phyloP scores from a whole-genome alignment of 2,113 vertebrate genomes.

The Zosterops hypoxanthus region DNA sequence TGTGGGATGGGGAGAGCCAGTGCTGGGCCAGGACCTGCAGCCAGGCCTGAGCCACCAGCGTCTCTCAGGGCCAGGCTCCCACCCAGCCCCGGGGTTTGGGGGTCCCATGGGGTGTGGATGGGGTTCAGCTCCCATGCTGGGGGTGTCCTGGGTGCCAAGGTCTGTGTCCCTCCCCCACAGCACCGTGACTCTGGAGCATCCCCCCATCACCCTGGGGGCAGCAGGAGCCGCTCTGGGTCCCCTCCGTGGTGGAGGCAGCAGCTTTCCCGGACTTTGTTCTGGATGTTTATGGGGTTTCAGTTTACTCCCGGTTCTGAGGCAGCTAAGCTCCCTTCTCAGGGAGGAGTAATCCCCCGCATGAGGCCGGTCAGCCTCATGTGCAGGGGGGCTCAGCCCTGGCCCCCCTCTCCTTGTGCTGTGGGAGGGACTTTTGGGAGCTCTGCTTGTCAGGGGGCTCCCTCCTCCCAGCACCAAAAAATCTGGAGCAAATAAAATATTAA shows the following conservation, averaged over 20 bases:
- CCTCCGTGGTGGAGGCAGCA: not conserved
- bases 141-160: fast-evolving
- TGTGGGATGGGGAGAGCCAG: not conserved
- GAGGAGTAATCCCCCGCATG: not conserved
- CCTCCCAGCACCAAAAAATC: not conserved
- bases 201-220: not conserved
- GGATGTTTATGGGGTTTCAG: slow-evolving; percentile 30
- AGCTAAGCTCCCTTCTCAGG: not conserved
- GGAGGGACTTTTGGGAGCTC: not conserved
- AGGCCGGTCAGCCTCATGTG: not conserved
- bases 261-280: slow-evolving; percentile 34
- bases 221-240: fast-evolving
- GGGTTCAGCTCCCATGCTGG: not conserved
- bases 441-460: not conserved
- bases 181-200: fast-evolving
- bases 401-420: not conserved
- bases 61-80: fast-evolving
- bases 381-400: not conserved
- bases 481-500: slow-evolving; percentile 24
- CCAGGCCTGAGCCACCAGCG: not conserved
- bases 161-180: not conserved
- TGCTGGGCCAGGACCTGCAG: not conserved
- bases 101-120: fast-evolving
- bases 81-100: fast-evolving
- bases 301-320: slow-evolving; percentile 29